Conservation (phyloP, 2,888 invertebrate species). For the Lucinisca nassula region DNA sequence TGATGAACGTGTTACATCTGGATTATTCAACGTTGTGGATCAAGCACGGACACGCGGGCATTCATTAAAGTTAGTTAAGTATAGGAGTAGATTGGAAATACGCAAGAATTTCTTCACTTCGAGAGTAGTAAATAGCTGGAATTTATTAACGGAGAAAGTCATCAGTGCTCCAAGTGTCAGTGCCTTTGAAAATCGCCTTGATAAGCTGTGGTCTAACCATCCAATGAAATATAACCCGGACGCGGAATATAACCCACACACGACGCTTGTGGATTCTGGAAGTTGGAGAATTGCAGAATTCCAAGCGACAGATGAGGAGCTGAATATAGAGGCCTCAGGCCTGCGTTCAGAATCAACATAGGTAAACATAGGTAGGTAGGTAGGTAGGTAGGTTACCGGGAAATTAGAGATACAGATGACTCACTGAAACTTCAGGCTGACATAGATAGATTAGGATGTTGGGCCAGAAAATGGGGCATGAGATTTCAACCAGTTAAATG, state of each 20-base stretch:
- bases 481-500: no score
- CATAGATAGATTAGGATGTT: no score
- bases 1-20: no score
- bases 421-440: no score
- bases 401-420: no score
- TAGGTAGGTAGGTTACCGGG: no score
- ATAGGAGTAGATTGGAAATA: background rate
- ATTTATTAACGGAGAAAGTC: no score
- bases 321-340: slow-evolving; percentile 2
- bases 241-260: background rate
- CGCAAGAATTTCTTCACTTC: background rate
- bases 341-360: slow-evolving; percentile 14
- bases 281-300: background rate
- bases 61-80: background rate
- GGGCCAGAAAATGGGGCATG: no score
- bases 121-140: background rate
- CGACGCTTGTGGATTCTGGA: no score
- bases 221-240: slow-evolving; percentile 1
- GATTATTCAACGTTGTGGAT: no score
- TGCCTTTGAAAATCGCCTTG: slow-evolving; percentile 3
- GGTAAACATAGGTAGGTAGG: slow-evolving; percentile 4
- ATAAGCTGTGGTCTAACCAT: background rate
- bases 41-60: slow-evolving; percentile 4
- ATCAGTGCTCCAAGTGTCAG: background rate
- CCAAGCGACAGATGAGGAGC: background rate